Evolutionary conservation across 1,140 invertebrate species (phyloP).

Genomic region (Leptinotarsa texana): DNA sequence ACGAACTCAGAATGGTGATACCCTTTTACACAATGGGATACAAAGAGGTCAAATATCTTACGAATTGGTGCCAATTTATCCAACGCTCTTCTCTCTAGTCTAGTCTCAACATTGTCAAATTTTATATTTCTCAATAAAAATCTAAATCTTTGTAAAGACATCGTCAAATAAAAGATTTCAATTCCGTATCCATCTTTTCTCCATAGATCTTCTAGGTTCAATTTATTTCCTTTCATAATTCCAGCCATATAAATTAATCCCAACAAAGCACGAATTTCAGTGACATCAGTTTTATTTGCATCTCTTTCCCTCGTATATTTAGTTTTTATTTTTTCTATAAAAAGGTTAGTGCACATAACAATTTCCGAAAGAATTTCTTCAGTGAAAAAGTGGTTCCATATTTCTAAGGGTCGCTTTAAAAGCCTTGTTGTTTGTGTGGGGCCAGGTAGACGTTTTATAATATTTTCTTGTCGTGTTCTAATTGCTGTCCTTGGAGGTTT

Average conservation of each 20-base stretch:
- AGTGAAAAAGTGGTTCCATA: no score
- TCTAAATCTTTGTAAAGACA: slow-evolving; percentile 58
- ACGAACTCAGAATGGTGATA: slow-evolving; percentile 29
- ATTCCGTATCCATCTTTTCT: slow-evolving; percentile 52
- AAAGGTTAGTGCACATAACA: slow-evolving; percentile 21
- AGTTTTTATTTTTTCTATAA: slow-evolving; percentile 14
- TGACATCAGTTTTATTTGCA: slow-evolving; percentile 18
- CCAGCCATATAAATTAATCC: no score
- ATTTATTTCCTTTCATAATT: no score
- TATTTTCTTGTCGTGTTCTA: no score
- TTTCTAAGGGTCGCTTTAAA: no score
- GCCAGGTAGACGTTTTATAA: no score
- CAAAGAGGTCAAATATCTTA: slow-evolving; percentile 36
- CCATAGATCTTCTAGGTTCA: slow-evolving; percentile 50
- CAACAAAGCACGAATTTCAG: no score
- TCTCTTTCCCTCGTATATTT: slow-evolving; percentile 21
- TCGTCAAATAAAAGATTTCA: slow-evolving; percentile 55
- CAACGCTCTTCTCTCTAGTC: slow-evolving; percentile 43
- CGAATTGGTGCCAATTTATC: slow-evolving; percentile 32
- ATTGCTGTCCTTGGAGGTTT: no score
- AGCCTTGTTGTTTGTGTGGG: no score
- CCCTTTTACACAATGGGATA: slow-evolving; percentile 33
- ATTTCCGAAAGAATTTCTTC: slow-evolving; percentile 5
- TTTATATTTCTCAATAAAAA: slow-evolving; percentile 57
- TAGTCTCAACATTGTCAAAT: slow-evolving; percentile 56